A percentile compares a stretch with the other conserved stretches of the same genome.
These are phyloP conservation scores for Graphium colonna DNA, from an alignment of 2,888 invertebrate genomes.

Conservation along the genomic window DNA sequence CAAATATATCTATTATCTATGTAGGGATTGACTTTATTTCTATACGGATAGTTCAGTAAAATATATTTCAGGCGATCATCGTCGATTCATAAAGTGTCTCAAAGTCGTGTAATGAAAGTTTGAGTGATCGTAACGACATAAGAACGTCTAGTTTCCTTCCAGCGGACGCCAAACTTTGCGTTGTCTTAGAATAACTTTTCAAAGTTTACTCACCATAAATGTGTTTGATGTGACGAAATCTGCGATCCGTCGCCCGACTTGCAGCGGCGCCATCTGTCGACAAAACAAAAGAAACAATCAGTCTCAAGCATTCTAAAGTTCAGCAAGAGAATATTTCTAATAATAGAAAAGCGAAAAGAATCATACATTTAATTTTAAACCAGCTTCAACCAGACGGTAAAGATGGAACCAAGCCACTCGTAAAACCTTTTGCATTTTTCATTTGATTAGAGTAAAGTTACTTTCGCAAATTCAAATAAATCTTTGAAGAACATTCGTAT, in stretches of 20 bases:
- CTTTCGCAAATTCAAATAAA: no score
- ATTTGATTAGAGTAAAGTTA: not conserved
- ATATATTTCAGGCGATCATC: not conserved
- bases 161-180: not conserved
- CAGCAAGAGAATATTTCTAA: not conserved
- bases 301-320: not conserved
- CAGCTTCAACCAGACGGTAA: not conserved
- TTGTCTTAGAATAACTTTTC: not conserved
- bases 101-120: not conserved
- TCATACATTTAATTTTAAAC: not conserved
- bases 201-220: conserved; percentile 50
- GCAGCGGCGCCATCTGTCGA: conserved; percentile 61
- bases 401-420: not conserved
- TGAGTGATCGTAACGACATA: not conserved
- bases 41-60: not conserved
- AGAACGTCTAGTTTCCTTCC: not conserved
- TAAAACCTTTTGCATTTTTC: not conserved
- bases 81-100: not conserved
- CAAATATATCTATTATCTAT: no score
- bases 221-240: conserved; percentile 53
- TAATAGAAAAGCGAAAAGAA: not conserved
- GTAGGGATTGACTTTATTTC: no score
- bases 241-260: conserved; percentile 45
- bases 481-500: no score
- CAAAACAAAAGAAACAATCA: conserved; percentile 24